Conservation (phyloP, 1,140 invertebrate genomes). For the Aleiodes sp. region DNA sequence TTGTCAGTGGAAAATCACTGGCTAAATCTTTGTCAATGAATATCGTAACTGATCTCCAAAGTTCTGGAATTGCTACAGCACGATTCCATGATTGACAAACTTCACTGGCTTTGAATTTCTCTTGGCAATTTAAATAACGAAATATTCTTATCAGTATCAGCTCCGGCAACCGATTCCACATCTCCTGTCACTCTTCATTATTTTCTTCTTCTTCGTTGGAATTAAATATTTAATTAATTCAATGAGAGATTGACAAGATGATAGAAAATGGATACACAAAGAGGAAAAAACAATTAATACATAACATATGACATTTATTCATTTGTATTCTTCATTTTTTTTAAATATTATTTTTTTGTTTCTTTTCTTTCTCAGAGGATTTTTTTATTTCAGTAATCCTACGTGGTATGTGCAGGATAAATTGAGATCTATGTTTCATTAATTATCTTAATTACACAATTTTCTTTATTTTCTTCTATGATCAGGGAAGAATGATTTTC, state of each 20-base stretch:
- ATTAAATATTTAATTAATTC: not conserved
- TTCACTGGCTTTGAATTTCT: constrained; percentile 52
- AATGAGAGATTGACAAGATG: not conserved
- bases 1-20: constrained; percentile 48
- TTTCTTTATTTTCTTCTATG: not conserved
- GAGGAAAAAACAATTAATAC: constrained; percentile 3
- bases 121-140: constrained; percentile 49
- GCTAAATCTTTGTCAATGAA: constrained; percentile 58
- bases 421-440: constrained; percentile 13
- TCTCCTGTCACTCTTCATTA: constrained; percentile 54
- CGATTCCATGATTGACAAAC: constrained; percentile 57
- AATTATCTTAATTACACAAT: not conserved
- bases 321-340: constrained; percentile 21
- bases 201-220: constrained; percentile 16
- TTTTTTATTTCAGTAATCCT: constrained; percentile 18
- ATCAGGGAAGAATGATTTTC: too few relatives aligned
- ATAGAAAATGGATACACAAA: not conserved
- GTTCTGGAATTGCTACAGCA: constrained; percentile 53
- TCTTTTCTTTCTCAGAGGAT: constrained; percentile 16
- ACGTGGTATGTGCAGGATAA: constrained; percentile 8
- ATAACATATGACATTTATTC: constrained; percentile 34
- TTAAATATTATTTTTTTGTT: constrained; percentile 15
- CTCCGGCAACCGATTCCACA: constrained; percentile 65
- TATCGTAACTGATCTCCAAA: constrained; percentile 61
- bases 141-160: constrained; percentile 64